Evolutionary conservation across 1,140 invertebrate species (phyloP), one percentile per base, ranked within the genome.

Genomic region (Zaprionus vittiger): DNA sequence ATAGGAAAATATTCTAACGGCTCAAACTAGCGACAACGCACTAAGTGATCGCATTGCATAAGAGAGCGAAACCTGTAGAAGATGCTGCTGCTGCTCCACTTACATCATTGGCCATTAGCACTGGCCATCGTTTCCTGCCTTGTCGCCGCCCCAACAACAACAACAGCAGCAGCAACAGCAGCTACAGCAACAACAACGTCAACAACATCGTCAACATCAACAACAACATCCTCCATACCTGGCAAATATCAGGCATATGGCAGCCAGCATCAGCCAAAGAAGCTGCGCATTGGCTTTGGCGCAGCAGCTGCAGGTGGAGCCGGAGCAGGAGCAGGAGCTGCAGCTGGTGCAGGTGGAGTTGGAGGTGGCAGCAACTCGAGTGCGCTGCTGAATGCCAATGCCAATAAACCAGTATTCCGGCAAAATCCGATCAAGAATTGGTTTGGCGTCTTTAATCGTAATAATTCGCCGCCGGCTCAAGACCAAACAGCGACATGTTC

Each of bases 401-500:
- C 56, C 63, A 74, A 71, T 60, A 91, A 91, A 91, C 90, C 90
- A 69, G 90, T 91, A 81, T 82, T 83, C 68, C 83, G 91, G 80
- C 81, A 92, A 72, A 92, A 92, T 92, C 91, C 91, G 74, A 92
- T 92, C 89, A 92, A 92, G 83, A 92, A 92, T 92, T 92, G 91
- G 91, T 91, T 92, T 79, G 87, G 87, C 63, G 70, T 79, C 73
- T 92, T 91, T 72, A 92, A 92, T 91, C 84, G 91, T 55, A 92
- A 92, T 80, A 90, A 92, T 81, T 82, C 91, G 77, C 86, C 84
- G 60, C 65, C 81, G 63, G 83, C 91, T 65, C 91, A 91, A 67
- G 85, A 91, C 71, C 79, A 91, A 85, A 83, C 83, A 37, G 69
- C 81, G 62, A 92, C 91, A 74, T 92, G 91, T 77, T 89, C 86